Conservation (phyloP, 2,888 invertebrate genomes). For the Drosophila yooni region DNA sequence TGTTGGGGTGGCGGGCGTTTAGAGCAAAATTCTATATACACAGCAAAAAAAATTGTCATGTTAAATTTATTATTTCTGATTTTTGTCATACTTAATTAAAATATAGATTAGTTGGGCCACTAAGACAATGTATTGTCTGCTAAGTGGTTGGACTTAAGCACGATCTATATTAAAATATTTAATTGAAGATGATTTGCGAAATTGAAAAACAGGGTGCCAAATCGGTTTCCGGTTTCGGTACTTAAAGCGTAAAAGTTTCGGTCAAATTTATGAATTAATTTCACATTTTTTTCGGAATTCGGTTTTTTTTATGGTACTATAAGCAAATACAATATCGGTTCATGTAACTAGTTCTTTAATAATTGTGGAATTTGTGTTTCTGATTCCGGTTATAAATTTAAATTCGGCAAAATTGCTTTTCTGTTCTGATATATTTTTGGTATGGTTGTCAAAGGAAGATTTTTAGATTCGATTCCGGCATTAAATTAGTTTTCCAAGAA, state of each 20-base stretch:
- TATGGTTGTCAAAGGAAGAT: background rate
- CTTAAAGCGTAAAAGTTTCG: background rate
- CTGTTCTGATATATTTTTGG: too few relatives aligned
- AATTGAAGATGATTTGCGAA: background rate
- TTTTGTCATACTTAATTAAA: background rate
- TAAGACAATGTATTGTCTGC: too few relatives aligned
- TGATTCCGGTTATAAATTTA: background rate
- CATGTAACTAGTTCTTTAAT: background rate
- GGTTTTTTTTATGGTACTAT: background rate
- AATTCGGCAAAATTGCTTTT: background rate
- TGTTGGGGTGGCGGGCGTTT: background rate
- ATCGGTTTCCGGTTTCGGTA: background rate
- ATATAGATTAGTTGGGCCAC: background rate
- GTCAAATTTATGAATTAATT: background rate
- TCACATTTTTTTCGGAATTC: background rate
- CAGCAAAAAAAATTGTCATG: background rate
- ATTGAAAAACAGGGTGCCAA: background rate
- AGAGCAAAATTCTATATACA: background rate
- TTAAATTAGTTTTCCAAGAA: background rate
- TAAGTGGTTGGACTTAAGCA: background rate
- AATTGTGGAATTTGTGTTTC: background rate
- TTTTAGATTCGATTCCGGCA: background rate
- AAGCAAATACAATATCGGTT: background rate
- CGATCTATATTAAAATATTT: background rate
- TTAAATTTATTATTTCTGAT: background rate